These are phyloP conservation scores for Archips crataeganus DNA, from an alignment of 2,888 invertebrate species.

Conservation along the genomic window DNA sequence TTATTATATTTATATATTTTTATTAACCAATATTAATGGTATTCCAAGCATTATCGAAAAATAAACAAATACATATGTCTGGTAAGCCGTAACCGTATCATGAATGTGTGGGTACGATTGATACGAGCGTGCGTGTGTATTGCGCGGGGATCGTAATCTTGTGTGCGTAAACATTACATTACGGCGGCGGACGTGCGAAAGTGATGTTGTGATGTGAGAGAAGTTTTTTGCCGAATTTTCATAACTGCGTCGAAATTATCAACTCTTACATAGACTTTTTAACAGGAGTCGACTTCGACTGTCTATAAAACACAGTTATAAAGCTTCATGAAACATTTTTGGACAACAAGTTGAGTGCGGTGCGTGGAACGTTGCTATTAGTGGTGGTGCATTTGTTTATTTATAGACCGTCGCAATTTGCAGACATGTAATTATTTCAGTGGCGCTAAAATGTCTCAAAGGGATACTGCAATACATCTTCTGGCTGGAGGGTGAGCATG, in stretches of 20 bases:
- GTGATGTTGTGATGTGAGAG: slow-evolving; percentile 41
- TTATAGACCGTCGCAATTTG: slow-evolving; percentile 82
- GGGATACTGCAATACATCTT: slow-evolving; percentile 96
- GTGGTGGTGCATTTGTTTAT: slow-evolving; percentile 84
- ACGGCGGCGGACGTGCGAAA: slow-evolving; percentile 38
- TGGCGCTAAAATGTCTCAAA: slow-evolving; percentile 89
- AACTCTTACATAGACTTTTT: slow-evolving; percentile 14
- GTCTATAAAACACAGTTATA: slow-evolving; percentile 7
- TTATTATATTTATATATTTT: background rate
- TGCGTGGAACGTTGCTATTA: slow-evolving; percentile 59
- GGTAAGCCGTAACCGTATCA: background rate
- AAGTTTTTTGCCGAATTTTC: slow-evolving; percentile 38
- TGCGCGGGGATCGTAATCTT: background rate
- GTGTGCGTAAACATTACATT: slow-evolving; percentile 44
- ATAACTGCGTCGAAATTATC: slow-evolving; percentile 37
- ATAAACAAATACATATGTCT: background rate
- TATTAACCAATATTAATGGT: background rate
- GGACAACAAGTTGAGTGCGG: slow-evolving; percentile 43
- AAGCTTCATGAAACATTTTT: slow-evolving; percentile 9
- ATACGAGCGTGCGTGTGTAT: background rate
- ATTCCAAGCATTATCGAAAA: background rate
- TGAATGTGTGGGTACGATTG: slow-evolving; percentile 13
- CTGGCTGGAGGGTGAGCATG: slow-evolving; percentile 97
- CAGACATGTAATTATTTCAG: slow-evolving; percentile 82
- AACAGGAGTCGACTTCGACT: slow-evolving; percentile 10